A percentile compares a stretch with the other conserved stretches of the same genome.
Evolutionary conservation across 2,888 invertebrate species (phyloP).

Genomic region (Erebia palarica): DNA sequence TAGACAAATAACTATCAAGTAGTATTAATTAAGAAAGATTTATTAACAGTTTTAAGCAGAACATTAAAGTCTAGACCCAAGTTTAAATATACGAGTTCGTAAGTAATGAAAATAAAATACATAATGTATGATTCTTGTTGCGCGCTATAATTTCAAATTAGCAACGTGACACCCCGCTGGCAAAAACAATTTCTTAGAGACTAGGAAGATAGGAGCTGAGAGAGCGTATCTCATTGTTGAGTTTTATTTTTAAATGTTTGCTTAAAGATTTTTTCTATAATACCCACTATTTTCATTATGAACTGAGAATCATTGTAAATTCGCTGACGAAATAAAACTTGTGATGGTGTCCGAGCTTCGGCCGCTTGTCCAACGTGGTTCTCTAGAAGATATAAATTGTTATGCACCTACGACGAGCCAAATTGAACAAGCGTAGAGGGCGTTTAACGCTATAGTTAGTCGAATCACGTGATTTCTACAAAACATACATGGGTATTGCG

Average conservation of each 20-base stretch:
- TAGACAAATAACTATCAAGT: neutral
- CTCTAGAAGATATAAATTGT: too few species aligned
- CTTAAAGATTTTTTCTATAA: constrained; percentile 3
- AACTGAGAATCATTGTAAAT: too few species aligned
- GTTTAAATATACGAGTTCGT: constrained; percentile 17
- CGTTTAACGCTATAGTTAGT: too few species aligned
- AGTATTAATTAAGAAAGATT: neutral
- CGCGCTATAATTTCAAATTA: constrained; percentile 74
- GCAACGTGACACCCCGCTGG: constrained; percentile 61
- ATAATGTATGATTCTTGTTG: constrained; percentile 55
- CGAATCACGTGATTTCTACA: too few species aligned
- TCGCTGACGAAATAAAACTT: too few species aligned
- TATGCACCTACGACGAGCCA: too few species aligned
- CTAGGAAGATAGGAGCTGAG: constrained; percentile 29
- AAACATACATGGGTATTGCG: too few species aligned
- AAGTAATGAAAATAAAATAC: constrained; percentile 58
- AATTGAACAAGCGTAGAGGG: too few species aligned
- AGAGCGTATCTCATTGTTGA: constrained; percentile 16
- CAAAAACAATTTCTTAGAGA: constrained; percentile 67
- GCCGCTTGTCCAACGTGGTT: too few species aligned
- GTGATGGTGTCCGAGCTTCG: too few species aligned
- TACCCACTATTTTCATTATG: too few species aligned
- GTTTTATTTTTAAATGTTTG: constrained; percentile 5
- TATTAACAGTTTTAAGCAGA: constrained; percentile 1
- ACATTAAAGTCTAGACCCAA: constrained; percentile 1